phyloP scores from a whole-genome alignment of 2,113 vertebrate genomes.

The Gracilinanus agilis region DNA sequence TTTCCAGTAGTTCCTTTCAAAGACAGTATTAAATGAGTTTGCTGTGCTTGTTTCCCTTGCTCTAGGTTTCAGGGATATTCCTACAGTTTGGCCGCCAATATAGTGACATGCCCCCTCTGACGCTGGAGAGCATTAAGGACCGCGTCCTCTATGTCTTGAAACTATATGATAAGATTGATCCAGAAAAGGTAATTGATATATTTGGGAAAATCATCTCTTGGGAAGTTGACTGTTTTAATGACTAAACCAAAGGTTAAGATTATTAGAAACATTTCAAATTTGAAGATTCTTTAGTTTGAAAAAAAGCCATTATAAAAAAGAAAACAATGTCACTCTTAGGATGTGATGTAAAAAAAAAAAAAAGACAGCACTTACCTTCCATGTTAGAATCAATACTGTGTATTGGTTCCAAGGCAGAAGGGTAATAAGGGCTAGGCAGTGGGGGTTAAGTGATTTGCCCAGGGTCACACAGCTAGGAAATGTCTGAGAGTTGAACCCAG shows the following conservation, averaged over 20 bases:
- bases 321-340: background rate
- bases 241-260: background rate
- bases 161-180: conserved; percentile 96
- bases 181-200: conserved; percentile 88
- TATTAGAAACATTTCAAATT: background rate
- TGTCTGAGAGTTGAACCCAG: too few relatives aligned
- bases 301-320: background rate
- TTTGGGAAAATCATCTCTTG: background rate
- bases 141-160: conserved; percentile 96
- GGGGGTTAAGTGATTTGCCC: too few relatives aligned
- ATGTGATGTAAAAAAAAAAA: background rate
- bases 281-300: background rate
- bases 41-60: background rate
- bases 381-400: too few relatives aligned
- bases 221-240: conserved; percentile 2
- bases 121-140: conserved; percentile 89
- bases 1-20: background rate
- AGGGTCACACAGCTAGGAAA: too few relatives aligned
- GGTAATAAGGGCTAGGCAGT: too few relatives aligned
- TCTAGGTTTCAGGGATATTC: conserved; percentile 78
- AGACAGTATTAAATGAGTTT: background rate
- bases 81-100: conserved; percentile 86
- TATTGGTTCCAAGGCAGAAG: too few relatives aligned
- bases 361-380: too few relatives aligned
- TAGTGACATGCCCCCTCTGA: conserved; percentile 91